These are phyloP conservation scores for Enteromius thamalakanensis DNA, from an alignment of 2,797 vertebrate species.

Conservation along the genomic window DNA sequence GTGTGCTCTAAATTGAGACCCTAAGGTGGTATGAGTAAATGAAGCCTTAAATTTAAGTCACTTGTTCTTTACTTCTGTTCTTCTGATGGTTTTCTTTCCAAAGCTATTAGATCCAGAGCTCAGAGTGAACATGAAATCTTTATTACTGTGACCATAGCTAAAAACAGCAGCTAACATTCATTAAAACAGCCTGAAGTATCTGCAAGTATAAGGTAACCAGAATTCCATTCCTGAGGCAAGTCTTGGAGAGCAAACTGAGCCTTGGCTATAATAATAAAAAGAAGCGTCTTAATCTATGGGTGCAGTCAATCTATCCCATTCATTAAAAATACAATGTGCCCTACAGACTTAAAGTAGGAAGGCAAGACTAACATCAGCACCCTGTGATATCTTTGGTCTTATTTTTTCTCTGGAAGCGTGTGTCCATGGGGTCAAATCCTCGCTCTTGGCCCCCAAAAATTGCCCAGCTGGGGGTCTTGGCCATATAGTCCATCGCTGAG, in stretches of 20 bases:
- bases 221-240: neutral
- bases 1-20: conserved; percentile 24
- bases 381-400: conserved; percentile 87
- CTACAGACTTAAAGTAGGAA: conserved; percentile 18
- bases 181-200: neutral
- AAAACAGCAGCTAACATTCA: conserved; percentile 48
- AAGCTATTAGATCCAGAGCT: neutral
- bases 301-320: neutral
- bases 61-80: neutral
- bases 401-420: conserved; percentile 84
- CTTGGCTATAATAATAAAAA: neutral
- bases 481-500: conserved; percentile 82
- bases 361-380: conserved; percentile 75
- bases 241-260: neutral
- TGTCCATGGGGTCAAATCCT: conserved; percentile 89
- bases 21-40: conserved; percentile 12
- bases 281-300: neutral
- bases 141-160: conserved; percentile 18
- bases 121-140: conserved; percentile 24
- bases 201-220: neutral
- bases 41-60: conserved; percentile 17
- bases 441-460: conserved; percentile 84
- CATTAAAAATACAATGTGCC: conserved; percentile 9
- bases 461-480: conserved; percentile 88
- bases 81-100: neutral